Percentiles rank a stretch among this genome's conserved stretches.
phyloP scores from a whole-genome alignment of 1,140 invertebrate species.

The Pygmarrhopalites habei region DNA sequence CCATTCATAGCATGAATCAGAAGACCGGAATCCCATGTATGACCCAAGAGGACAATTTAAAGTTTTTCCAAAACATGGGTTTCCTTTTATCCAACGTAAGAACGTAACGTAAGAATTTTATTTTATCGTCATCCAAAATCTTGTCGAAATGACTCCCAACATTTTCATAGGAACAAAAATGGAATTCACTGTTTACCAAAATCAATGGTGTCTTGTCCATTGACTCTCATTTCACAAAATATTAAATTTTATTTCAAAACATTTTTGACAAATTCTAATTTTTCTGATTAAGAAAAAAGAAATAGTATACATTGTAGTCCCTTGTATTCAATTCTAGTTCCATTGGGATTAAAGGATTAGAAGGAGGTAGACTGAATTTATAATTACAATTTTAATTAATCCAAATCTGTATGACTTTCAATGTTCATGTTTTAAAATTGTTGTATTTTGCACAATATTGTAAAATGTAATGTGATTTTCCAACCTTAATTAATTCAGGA shows the following conservation, averaged over 20 bases:
- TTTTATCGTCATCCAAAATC: conserved; percentile 61
- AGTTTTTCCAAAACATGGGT: conserved; percentile 87
- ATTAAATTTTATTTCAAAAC: too few species aligned
- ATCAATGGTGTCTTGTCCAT: conserved; percentile 59
- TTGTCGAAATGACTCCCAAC: conserved; percentile 64
- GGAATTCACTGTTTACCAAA: conserved; percentile 65
- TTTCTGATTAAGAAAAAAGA: too few species aligned
- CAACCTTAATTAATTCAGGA: neutral
- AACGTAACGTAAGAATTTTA: conserved; percentile 68
- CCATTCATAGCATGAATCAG: neutral
- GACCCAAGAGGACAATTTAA: conserved; percentile 57
- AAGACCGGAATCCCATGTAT: neutral
- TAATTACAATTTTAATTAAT: conserved; percentile 57
- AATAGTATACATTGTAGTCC: conserved; percentile 52
- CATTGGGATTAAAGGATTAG: conserved; percentile 86
- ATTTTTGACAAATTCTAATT: too few species aligned
- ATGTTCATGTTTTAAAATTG: too few species aligned
- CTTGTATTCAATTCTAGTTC: conserved; percentile 67
- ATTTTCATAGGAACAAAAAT: conserved; percentile 71
- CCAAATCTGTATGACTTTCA: conserved; percentile 52
- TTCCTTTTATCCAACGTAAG: conserved; percentile 77
- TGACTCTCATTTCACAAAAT: too few species aligned
- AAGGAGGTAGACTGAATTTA: conserved; percentile 65
- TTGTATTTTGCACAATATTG: too few species aligned
- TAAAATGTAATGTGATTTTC: too few species aligned